These are phyloP conservation scores for Oceanodroma tethys DNA, from an alignment of 2,113 vertebrate genomes.

Conservation along the genomic window DNA sequence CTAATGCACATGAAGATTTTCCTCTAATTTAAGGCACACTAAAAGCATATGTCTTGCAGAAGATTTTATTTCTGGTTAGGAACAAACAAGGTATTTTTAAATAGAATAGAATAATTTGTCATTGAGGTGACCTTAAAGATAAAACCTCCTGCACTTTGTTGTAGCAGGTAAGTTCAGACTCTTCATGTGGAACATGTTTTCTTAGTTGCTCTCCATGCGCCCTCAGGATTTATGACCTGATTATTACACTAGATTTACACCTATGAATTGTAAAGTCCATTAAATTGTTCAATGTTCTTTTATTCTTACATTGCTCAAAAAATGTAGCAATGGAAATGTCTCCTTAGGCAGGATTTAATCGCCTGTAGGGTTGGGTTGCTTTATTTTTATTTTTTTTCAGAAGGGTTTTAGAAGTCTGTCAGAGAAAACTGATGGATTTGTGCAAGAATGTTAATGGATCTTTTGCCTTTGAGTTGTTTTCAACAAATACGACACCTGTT, in stretches of 20 bases:
- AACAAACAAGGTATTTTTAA: not conserved
- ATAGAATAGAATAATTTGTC: not conserved
- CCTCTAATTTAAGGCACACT: not conserved
- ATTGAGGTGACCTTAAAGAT: not conserved
- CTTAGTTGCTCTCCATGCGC: not conserved
- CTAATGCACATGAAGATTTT: not conserved
- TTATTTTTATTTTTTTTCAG: too few species aligned
- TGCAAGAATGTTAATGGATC: not conserved
- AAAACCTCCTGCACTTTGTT: not conserved
- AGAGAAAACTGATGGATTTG: not conserved
- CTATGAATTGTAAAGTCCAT: not conserved
- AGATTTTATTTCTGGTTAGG: not conserved
- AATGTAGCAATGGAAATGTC: not conserved
- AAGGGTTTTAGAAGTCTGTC: not conserved
- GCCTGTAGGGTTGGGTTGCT: not conserved
- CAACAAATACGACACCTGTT: not conserved
- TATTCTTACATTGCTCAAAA: not conserved
- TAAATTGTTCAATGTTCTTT: not conserved
- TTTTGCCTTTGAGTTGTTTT: slow-evolving; percentile 14
- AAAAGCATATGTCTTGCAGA: not conserved
- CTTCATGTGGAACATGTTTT: not conserved
- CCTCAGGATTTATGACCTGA: not conserved
- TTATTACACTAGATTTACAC: not conserved
- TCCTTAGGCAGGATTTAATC: not conserved
- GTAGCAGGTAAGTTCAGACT: not conserved